Conservation (phyloP, 2,113 vertebrate genomes). For the Channa argus region DNA sequence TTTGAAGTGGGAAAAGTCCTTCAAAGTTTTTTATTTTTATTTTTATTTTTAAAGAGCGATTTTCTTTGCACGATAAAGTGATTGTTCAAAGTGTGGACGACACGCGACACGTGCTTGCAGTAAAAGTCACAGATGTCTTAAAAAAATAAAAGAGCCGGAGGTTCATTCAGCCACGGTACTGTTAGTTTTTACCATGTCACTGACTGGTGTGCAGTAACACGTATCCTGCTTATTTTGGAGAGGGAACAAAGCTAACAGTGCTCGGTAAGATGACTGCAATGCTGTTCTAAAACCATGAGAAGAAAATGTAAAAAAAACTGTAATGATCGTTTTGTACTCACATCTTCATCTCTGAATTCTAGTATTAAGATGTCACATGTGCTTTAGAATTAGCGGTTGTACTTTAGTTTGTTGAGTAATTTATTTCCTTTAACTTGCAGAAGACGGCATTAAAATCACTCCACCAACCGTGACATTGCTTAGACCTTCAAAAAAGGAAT, state of each 20-base stretch:
- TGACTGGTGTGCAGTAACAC: constrained; percentile 35
- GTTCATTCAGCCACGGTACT: too few relatives aligned
- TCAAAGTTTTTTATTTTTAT: too few relatives aligned
- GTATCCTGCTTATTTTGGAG: constrained; percentile 31
- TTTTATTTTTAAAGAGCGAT: too few relatives aligned
- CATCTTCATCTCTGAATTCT: background rate
- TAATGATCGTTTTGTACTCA: constrained; percentile 12
- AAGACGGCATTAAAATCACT: fast-evolving
- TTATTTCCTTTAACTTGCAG: constrained; percentile 25
- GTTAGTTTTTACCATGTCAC: constrained; percentile 26
- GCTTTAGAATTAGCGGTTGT: too few relatives aligned
- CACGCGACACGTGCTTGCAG: too few relatives aligned
- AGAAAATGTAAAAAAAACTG: too few relatives aligned
- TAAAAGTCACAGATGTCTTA: too few relatives aligned
- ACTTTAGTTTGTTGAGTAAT: background rate
- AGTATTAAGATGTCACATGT: background rate
- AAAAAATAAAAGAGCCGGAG: too few relatives aligned
- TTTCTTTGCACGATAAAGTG: too few relatives aligned
- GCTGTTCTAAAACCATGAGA: too few relatives aligned
- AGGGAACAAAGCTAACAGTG: constrained; percentile 60
- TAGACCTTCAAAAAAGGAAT: constrained; percentile 80
- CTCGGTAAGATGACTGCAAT: constrained; percentile 53
- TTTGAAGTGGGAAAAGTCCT: too few relatives aligned
- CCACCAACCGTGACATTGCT: constrained; percentile 81
- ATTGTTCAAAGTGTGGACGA: too few relatives aligned